phyloP scores from a whole-genome alignment of 2,113 vertebrate genomes.

The Falco punctatus region DNA sequence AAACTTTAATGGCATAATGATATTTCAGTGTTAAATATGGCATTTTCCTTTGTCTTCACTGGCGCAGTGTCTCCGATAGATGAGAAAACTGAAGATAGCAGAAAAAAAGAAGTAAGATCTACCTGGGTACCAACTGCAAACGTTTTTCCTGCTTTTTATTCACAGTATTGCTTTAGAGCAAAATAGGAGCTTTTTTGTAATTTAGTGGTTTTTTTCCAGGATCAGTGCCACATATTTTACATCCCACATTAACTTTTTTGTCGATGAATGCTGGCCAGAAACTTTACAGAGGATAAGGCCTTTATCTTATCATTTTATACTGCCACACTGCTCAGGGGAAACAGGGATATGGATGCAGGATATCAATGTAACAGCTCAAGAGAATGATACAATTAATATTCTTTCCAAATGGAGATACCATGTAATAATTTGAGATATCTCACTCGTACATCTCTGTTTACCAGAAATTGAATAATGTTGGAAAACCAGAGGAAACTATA shows the following conservation, averaged over 20 bases:
- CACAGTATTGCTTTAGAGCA: not conserved
- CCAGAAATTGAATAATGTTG: not conserved
- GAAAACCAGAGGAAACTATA: not conserved
- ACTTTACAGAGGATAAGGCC: not conserved
- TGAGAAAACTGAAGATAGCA: not conserved
- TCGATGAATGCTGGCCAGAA: not conserved
- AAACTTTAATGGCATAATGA: not conserved
- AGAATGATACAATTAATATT: not conserved
- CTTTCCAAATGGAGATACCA: not conserved
- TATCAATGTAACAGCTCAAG: not conserved
- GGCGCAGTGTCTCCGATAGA: not conserved
- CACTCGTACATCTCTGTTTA: not conserved
- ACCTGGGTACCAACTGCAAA: not conserved
- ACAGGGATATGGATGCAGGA: not conserved
- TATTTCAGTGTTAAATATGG: not conserved
- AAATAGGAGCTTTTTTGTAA: not conserved
- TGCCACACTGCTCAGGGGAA: not conserved
- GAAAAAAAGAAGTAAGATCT: not conserved
- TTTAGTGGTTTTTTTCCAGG: not conserved
- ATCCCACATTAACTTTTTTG: not conserved
- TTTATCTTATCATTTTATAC: not conserved
- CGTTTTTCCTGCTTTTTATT: not conserved
- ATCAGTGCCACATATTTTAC: not conserved
- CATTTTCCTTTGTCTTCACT: not conserved
- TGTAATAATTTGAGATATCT: not conserved